phyloP scores from a whole-genome alignment of 2,888 invertebrate species.

The Acleris literana region DNA sequence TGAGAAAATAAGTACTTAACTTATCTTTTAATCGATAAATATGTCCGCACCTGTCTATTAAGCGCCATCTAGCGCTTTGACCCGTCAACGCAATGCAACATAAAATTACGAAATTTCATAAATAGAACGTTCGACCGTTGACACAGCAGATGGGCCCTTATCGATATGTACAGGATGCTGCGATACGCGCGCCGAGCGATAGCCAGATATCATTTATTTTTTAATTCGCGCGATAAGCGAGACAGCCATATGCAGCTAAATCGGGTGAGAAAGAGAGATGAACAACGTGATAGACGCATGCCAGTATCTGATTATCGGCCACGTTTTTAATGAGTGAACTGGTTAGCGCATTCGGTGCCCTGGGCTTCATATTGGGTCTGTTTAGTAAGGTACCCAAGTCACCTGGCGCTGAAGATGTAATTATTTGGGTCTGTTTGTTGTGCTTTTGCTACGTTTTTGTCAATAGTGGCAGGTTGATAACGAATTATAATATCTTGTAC shows the following conservation, averaged over 20 bases:
- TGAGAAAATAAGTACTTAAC: too few relatives aligned
- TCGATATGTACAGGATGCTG: conserved; percentile 45
- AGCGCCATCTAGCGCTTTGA: too few relatives aligned
- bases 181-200: conserved; percentile 31
- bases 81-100: not conserved
- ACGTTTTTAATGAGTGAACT: conserved; percentile 33
- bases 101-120: conserved; percentile 34
- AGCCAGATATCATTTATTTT: conserved; percentile 55
- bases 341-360: conserved; percentile 29
- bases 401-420: too few relatives aligned
- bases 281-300: conserved; percentile 69
- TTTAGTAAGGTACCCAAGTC: too few relatives aligned
- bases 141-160: conserved; percentile 68
- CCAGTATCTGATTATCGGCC: conserved; percentile 49
- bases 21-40: too few relatives aligned
- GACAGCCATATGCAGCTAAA: conserved; percentile 41
- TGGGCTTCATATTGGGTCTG: too few relatives aligned
- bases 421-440: too few relatives aligned
- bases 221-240: conserved; percentile 63
- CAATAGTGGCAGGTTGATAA: not conserved
- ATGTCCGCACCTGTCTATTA: too few relatives aligned
- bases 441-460: not conserved
- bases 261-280: conserved; percentile 55
- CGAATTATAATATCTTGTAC: too few relatives aligned
- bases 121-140: conserved; percentile 56